These are phyloP conservation scores for Drosophila busckii DNA, from an alignment of 1,140 invertebrate species.

Conservation along the genomic window DNA sequence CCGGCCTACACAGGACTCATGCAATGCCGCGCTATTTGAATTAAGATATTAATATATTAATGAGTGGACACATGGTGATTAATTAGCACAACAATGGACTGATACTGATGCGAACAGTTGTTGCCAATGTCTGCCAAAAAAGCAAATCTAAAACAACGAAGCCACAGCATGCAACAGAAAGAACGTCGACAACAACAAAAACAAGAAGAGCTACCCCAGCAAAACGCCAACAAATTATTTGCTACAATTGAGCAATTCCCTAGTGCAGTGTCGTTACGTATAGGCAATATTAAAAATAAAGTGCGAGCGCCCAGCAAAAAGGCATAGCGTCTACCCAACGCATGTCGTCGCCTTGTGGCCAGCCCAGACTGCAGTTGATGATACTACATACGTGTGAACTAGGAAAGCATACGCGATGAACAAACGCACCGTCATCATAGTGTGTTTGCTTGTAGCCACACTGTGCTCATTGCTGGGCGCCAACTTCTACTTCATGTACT, in stretches of 20 bases:
- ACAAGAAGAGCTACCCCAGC: constrained; percentile 28
- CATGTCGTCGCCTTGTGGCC: constrained; percentile 5
- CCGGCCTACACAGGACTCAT: constrained; percentile 7
- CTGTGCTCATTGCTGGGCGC: constrained; percentile 62
- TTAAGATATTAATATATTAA: constrained; percentile 23
- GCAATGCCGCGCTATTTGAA: constrained; percentile 24
- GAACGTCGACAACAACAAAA: constrained; percentile 25
- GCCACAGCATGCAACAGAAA: constrained; percentile 38
- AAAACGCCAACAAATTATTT: constrained; percentile 49
- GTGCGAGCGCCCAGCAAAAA: constrained; percentile 39
- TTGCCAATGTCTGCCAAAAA: constrained; percentile 68
- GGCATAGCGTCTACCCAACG: no score
- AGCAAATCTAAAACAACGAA: constrained; percentile 28
- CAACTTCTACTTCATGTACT: constrained; percentile 79
- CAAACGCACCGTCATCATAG: constrained; percentile 67
- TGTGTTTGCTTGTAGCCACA: constrained; percentile 58
- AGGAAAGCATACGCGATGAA: constrained; percentile 51
- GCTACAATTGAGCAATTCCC: constrained; percentile 60
- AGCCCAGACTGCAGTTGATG: constrained; percentile 23
- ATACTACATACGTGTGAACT: no score
- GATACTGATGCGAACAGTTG: constrained; percentile 76
- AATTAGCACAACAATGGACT: constrained; percentile 67
- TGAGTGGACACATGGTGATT: constrained; percentile 34
- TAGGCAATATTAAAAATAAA: constrained; percentile 74
- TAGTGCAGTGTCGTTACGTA: constrained; percentile 47